Conservation (phyloP, 2,888 invertebrate genomes). For the Andrena marginata region DNA sequence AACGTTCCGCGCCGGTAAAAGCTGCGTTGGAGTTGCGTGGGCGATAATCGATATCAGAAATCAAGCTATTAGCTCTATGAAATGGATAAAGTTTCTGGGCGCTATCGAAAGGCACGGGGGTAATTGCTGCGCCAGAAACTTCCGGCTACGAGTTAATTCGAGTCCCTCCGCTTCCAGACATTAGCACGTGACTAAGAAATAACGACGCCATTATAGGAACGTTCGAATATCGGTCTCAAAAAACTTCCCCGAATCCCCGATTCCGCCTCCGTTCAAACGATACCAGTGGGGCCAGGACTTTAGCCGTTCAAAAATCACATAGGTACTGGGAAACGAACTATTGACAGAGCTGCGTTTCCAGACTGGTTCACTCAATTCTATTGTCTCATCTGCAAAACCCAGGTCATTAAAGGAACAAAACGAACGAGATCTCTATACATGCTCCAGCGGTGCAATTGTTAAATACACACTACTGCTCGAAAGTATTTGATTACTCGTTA, state of each 20-base stretch:
- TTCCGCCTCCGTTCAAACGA: not conserved
- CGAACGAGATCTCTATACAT: no score
- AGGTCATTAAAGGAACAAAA: not conserved
- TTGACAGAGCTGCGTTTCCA: not conserved
- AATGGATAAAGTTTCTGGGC: conserved; percentile 47
- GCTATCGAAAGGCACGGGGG: conserved; percentile 19
- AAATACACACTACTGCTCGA: not conserved
- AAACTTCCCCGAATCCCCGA: not conserved
- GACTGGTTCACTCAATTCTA: not conserved
- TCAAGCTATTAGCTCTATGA: conserved; percentile 42
- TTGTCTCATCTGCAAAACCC: not conserved
- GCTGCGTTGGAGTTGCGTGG: conserved; percentile 11
- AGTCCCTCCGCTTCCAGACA: conserved; percentile 17
- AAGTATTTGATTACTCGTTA: no score
- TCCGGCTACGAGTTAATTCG: conserved; percentile 31
- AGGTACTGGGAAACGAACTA: not conserved
- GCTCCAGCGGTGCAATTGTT: not conserved
- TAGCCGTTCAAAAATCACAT: not conserved
- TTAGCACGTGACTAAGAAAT: conserved; percentile 21
- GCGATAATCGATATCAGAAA: conserved; percentile 41
- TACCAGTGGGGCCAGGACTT: not conserved
- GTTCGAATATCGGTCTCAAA: not conserved
- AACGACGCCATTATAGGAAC: conserved; percentile 17
- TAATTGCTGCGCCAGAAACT: conserved; percentile 35
- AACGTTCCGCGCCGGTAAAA: conserved; percentile 7